Evolutionary conservation across 2,113 vertebrate species (phyloP), one percentile per base, ranked within the genome.

Genomic region (Fulmarus glacialis): DNA sequence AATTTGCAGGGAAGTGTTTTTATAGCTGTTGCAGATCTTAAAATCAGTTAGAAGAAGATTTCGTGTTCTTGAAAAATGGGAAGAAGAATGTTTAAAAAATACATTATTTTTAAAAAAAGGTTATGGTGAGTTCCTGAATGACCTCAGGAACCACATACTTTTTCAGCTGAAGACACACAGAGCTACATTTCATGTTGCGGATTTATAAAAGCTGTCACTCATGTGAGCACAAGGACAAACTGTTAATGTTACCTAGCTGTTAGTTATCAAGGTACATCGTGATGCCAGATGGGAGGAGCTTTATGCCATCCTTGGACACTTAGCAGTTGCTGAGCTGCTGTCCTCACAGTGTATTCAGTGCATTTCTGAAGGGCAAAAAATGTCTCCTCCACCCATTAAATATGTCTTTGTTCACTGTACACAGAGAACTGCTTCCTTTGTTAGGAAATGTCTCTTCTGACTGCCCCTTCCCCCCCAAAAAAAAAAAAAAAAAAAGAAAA

Each of bases 281-380:
- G 38, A 64, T 36, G 55, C 47, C 26, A 55, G 42, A 20, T 40
- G 34, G 21, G 60, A 83, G 67, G 55, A 88, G 43, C 47, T 89
- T 78, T 71, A 40, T 74, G 23, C 34, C 18, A 62, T 42, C 55
- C 34, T 83, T 63, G 59, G 78, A 64, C 79, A 83, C 15, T 38
- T 13, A 30, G n/a, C 36, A 67, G 11, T 21, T 78, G 23, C 38
- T 78, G 63, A 63, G 29, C 48, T 83, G 34, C 40, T 53, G 5
- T 43, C 36, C n/a, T 29, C 2, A 14, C 5, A 36, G 30, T 6
- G 11, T 34, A 75, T 43, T 80, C 9, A 29, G 32, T 23, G 7
- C 16, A 27, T 83, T 78, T 90, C 55, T 40, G 71, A 93, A 90
- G 50, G 20, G 45, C 4, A 93, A 94, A 74, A 66, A 60, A 20